Base-by-base conservation (phyloP, 2,888 invertebrate genomes). In the Drosophila mayaguana region DNA sequence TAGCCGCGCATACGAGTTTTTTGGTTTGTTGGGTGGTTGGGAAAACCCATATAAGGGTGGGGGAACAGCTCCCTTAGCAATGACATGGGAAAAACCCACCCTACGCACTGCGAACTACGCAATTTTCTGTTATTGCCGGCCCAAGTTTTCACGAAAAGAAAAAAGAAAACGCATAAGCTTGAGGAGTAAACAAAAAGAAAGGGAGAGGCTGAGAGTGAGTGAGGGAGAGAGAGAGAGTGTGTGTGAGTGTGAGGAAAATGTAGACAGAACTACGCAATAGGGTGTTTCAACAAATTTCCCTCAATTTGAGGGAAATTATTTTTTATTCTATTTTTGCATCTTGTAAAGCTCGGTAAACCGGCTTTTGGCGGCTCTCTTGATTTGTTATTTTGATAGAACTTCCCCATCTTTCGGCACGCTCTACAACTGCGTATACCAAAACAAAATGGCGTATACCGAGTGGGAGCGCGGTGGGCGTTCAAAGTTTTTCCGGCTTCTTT, bases 371-470 rank as follows among this genome's bases (percentile, higher is more conserved):
- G 42, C 69, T 57, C 72, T 56, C 72, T 57, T 7, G 63, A 40
- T 78, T 69, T 60, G 46, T 69, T 74, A 62, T 62, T 71, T 63
- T 63, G 46, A 38, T 72, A 43, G 8, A 43, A 11, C 25, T 32
- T 18, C 43, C 56, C 43, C 42, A 55, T 63, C 57, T 45, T 11
- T 7, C 46, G 38, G 25, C n/a, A 18, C 16, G 11, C 28, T 51
- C 51, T 64, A 40, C 38, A 20, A 8, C 55, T 68, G 60, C 65
- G 89, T 80, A 85, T 85, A 89, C 77, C 75, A 81, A 85, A 81
- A 87, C 78, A 90, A 90, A 88, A 90, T 90, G 90, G 90, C 87
- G 91, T 48, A 75, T 18, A 9, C 4, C 16, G 11, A 14, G 16
- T n/a, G 20, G 20, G 51, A 7, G 50, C 16, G 20, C n/a, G 3